Evolutionary conservation across 2,888 invertebrate genomes (phyloP), one percentile per base, ranked within the genome.

Genomic region (Drosophila eohydei): DNA sequence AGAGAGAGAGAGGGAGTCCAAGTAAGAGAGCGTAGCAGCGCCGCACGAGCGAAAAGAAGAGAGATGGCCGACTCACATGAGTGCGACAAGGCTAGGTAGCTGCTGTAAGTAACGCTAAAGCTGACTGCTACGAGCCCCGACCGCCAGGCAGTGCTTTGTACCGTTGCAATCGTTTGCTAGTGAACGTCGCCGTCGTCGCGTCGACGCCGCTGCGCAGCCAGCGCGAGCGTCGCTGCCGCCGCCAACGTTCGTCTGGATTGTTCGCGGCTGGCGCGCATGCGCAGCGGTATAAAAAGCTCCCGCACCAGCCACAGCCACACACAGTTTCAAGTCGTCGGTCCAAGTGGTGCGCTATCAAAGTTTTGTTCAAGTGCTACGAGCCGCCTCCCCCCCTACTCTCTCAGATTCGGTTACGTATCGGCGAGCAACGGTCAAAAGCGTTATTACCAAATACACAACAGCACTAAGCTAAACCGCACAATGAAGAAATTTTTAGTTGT

Each of bases 221-320:
- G 9, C 9, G 38, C 5, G 16, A n/a, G 50, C 38, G 58, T 36
- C 64, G 63, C 16, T 30, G 71, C 16, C 30, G 74, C 38, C 68
- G 71, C 52, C 71, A 44, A 71, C 83, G 74, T 55, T 51, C 54
- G 78, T 74, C 56, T 83, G 89, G 89, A 83, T 89, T 89, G 88
- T 84, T 84, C 89, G 89, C 77, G 77, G 62, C 81, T 78, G 73
- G 78, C 83, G 91, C 92, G 91, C 91, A 78, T 91, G 91, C 91
- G 91, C 91, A 89, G 91, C 92, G 93, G 93, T 93, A 93, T 93
- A 93, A 93, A 93, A 93, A 93, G 93, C 92, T 92, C 91, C 92
- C 92, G 93, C 91, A 90, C 89, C 91, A 89, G 90, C 91, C 90
- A 92, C 89, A 92, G 91, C 91, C 92, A 91, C 90, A 92, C 91